Evolutionary conservation across 2,888 invertebrate species (phyloP), one percentile per base, ranked within the genome.

Genomic region (Ethmia dodecea): DNA sequence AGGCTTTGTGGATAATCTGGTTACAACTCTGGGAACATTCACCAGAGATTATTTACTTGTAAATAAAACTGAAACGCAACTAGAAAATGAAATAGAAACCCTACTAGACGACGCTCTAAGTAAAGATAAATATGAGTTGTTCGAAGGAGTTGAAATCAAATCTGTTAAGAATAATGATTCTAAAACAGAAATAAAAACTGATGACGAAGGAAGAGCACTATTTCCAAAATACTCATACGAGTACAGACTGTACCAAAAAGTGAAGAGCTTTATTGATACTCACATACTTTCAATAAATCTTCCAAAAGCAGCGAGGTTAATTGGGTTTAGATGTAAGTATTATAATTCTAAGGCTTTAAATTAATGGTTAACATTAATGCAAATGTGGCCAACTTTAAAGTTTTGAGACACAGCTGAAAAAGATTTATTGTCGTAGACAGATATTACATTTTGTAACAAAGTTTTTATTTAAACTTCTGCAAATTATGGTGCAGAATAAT

Each of bases 201-300:
- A 49, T 38, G 36, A 37, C 2, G 62, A 77, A 54, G 72, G 62
- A 11, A 71, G 74, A 60, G 84, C 76, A 8, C 42, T 80, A 13
- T 71, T 84, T 55, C 73, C 80, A 44, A 67, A 68, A 56, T 73
- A 70, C 43, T 80, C 74, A 0, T 76, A 88, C 33, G 86, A 87
- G 49, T 84, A 87, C 31, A 88, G 90, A 58, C 59, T 91, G 42
- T 68, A 88, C 38, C 87, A 88, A 45, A 89, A 89, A 56, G 69
- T 91, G 24, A 87, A 89, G 47, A 75, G 87, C 48, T 91, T 89
- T 55, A 77, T 89, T 2, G 80, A 88, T 32, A 88, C 80, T 34
- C 92, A 90, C 68, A 88, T 88, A 28, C 57, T 93, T 14, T 89
- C 90, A 16, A 88, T 94, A 5, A 90, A 90, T 54, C 58, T 93